Base-by-base conservation (phyloP, 35 echinoderm and acorn worm genomes). In the Apostichopus californicus region DNA sequence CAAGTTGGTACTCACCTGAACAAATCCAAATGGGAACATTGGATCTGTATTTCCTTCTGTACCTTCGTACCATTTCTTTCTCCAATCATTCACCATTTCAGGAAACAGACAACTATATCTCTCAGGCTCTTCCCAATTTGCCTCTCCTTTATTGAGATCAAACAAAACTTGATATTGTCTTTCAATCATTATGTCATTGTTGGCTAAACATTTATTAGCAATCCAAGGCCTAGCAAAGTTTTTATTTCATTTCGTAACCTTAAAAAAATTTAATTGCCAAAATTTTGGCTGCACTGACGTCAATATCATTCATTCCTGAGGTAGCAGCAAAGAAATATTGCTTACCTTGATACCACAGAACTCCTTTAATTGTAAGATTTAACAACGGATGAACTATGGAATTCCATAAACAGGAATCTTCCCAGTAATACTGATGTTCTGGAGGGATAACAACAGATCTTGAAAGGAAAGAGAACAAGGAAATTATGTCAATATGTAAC, bases 311-410 rank as follows among this genome's bases (percentile, higher is more conserved):
- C 34, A 46, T 46, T 46, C 34, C 34, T 46, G 3, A 46, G 34
- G 34, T 46, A 46, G 34, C 34, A 46, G 34, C 34, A 46, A 46
- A 3, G 34, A 61, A 9, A 61, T 61, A 61, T 8, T 73, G 56
- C 56, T 90, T 78, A 97, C 96, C 96, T 93, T 98, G 96, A 56
- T 98, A 95, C 96, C 96, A 98, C 9, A 98, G 90, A 17, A 87
- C 94, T 64, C 96, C 96, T 57, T 98, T 98, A 17, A 98, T 98
- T 1, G 94, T 96, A 72, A 98, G 90, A 91, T 98, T 98, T 5
- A 98, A 26, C 20, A 98, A 77, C 22, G 96, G 96, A 64, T 98
- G 96, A 70, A 98, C 94, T 94, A 98, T 98, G 7, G 96, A 93
- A 91, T 98, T 98, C 96, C 96, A 98, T 18, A 98, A 86, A 18